Conservation (phyloP, 2,797 vertebrate genomes). For the Chromobotia macracanthus region DNA sequence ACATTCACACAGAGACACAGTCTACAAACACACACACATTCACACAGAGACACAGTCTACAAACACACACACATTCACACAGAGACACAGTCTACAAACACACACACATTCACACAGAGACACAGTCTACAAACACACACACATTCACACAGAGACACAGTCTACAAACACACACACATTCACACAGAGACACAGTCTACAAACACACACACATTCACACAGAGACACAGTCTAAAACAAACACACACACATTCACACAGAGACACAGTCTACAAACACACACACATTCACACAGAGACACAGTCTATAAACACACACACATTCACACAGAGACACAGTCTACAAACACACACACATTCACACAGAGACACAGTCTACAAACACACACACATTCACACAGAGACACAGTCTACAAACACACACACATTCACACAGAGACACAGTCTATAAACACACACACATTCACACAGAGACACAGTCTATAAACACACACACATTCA, state of each 20-base stretch:
- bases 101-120: slow-evolving; percentile 22
- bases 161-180: not conserved
- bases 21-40: too few species aligned
- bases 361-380: too few species aligned
- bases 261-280: too few species aligned
- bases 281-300: too few species aligned
- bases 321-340: slow-evolving; percentile 5
- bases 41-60: too few species aligned
- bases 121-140: too few species aligned
- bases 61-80: not conserved
- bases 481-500: slow-evolving; percentile 34
- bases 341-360: too few species aligned
- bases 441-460: not conserved
- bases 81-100: slow-evolving; percentile 20
- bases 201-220: slow-evolving; percentile 34
- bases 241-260: too few species aligned
- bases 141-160: too few species aligned
- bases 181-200: not conserved
- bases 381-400: not conserved
- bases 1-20: slow-evolving; percentile 9
- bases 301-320: slow-evolving; percentile 33
- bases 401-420: slow-evolving; percentile 28
- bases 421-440: slow-evolving; percentile 12
- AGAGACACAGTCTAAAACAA: not conserved
- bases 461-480: not conserved